Conservation (phyloP, 2,797 vertebrate species). For the Acropternis orthonyx region DNA sequence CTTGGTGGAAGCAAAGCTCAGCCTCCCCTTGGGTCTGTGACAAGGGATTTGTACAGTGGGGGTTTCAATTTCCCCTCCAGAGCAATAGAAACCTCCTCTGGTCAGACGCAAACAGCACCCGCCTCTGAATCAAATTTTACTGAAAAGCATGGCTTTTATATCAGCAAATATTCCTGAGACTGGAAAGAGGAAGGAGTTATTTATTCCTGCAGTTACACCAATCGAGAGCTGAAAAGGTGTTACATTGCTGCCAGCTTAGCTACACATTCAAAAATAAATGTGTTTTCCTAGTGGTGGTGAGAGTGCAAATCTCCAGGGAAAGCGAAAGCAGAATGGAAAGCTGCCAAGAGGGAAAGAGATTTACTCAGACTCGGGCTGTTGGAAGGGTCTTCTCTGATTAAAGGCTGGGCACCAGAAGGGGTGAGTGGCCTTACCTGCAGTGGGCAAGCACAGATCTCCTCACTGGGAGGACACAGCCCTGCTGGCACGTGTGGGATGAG, state of each 20-base stretch:
- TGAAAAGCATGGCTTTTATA: background rate
- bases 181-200: slow-evolving; percentile 9
- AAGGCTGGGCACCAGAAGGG: background rate
- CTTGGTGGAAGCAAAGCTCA: background rate
- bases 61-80: background rate
- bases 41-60: background rate
- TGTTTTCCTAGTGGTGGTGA: background rate
- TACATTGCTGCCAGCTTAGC: slow-evolving; percentile 15
- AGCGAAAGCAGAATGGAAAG: background rate
- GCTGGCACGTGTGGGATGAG: fast-evolving
- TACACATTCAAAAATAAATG: slow-evolving; percentile 41
- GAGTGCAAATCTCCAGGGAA: background rate
- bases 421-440: background rate
- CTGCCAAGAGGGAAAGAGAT: background rate
- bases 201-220: slow-evolving; percentile 21
- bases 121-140: background rate
- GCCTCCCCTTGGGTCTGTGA: background rate
- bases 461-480: background rate
- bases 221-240: background rate
- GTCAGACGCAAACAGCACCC: background rate
- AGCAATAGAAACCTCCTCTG: background rate
- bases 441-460: background rate
- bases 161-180: background rate
- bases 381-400: background rate
- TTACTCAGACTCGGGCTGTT: background rate